Evolutionary conservation across 2,888 invertebrate genomes (phyloP).

Genomic region (Drosophila tripunctata): DNA sequence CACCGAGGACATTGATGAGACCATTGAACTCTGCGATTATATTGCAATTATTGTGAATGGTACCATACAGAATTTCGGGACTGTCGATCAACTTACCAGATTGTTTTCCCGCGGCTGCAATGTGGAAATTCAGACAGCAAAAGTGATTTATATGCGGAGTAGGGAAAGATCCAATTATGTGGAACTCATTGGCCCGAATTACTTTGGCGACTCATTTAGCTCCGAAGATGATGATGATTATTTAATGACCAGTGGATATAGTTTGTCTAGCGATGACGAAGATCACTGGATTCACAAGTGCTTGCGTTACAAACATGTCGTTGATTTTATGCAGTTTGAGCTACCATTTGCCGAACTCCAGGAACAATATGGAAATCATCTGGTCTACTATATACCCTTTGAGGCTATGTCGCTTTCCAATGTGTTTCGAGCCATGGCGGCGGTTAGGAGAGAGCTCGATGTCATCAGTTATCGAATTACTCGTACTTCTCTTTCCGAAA

Average conservation of each 20-base stretch:
- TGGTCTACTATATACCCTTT: conserved; percentile 26
- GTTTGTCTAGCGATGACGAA: not conserved
- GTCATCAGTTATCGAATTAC: conserved; percentile 8
- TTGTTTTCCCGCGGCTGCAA: conserved; percentile 11
- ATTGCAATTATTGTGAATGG: conserved; percentile 18
- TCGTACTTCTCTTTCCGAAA: conserved; percentile 8
- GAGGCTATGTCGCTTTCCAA: not conserved
- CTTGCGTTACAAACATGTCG: not conserved
- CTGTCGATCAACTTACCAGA: not conserved
- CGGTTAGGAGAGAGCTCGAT: not conserved
- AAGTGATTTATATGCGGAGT: conserved; percentile 4
- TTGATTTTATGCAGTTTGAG: conserved; percentile 8
- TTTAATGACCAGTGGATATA: not conserved
- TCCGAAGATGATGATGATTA: not conserved
- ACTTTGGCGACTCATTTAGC: not conserved
- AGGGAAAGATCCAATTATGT: not conserved
- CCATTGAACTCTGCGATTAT: conserved; percentile 14
- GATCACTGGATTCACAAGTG: not conserved
- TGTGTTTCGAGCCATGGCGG: conserved; percentile 20
- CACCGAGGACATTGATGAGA: conserved; percentile 24
- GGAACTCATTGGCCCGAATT: not conserved
- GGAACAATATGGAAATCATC: not conserved
- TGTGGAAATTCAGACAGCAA: not conserved
- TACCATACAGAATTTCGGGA: conserved; percentile 2
- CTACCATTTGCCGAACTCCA: conserved; percentile 3